Evolutionary conservation across 2,888 invertebrate species (phyloP), one percentile per base, ranked within the genome.

Genomic region (Nephrotoma flavescens): DNA sequence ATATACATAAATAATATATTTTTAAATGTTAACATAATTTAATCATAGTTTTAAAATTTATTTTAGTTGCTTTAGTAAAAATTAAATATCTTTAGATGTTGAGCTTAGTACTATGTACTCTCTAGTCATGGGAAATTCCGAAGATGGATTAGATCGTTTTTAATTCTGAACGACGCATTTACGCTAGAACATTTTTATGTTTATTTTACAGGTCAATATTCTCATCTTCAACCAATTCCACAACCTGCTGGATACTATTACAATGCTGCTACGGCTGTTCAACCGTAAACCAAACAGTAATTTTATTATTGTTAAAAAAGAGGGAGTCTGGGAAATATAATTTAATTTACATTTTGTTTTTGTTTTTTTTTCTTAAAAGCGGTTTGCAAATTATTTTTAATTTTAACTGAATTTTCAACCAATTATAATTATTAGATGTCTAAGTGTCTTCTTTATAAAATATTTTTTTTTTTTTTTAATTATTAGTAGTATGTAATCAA

Each of bases 281-380:
- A n/a, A 41, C 57, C 84, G 12, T 47, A 83, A 57, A 84, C 88
- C 88, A 88, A 88, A 88, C 87, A 87, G 89, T 57, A 57, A 15
- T 57, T 57, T 15, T 57, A 52, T 52, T 57, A 57, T 57, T 57
- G 7, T 57, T 57, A 57, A 57, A 57, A 52, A 52, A 52, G 0
- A 12, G 19, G 52, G 52, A 57, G 52, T 57, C 52, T 57, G 52
- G 52, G 52, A 57, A 57, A 15, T 57, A 57, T 57, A 57, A 57
- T 57, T 57, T 57, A 15, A 57, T 12, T 52, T 57, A 57, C 52
- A 57, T 15, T 57, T 90, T 90, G 91, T 90, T 90, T 89, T 89
- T 90, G 42, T 83, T 15, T 85, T 44, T 86, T 9, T 42, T 86
- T 85, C 71, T 41, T 31, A 86, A 52, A 85, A 57, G 15, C 52